These are phyloP conservation scores for Accipiter virgatus DNA, from an alignment of 2,113 vertebrate genomes.

Conservation along the genomic window DNA sequence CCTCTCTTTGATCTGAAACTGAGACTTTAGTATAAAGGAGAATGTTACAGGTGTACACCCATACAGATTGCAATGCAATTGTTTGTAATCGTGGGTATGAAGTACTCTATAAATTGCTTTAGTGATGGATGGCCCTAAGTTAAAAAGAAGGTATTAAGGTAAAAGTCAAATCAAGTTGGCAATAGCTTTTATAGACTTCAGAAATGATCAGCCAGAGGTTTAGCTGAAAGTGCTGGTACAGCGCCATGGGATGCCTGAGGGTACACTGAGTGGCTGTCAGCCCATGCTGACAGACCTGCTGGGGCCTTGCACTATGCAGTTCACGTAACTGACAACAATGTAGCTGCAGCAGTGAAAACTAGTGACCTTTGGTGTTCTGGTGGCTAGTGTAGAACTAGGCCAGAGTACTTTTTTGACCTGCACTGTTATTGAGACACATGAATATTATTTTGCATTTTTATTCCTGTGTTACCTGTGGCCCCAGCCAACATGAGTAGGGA, in stretches of 20 bases:
- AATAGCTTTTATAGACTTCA: background rate
- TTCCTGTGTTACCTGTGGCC: background rate
- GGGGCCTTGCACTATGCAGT: background rate
- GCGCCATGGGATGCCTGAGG: background rate
- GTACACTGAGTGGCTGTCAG: background rate
- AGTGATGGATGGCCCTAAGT: background rate
- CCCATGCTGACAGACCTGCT: background rate
- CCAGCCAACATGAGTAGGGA: background rate
- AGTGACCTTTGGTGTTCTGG: no score
- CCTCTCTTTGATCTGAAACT: background rate
- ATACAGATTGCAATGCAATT: background rate
- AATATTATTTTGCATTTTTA: background rate
- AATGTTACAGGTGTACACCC: background rate
- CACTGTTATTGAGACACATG: background rate
- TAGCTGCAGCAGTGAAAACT: background rate
- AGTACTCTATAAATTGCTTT: background rate
- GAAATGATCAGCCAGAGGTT: background rate
- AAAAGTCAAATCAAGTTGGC: background rate
- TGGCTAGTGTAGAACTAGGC: background rate
- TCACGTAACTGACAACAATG: background rate
- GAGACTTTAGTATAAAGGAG: background rate
- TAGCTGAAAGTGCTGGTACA: background rate
- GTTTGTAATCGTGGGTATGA: background rate
- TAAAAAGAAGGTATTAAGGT: background rate
- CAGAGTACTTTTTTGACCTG: background rate